phyloP scores from a whole-genome alignment of 2,797 vertebrate species.

The Pterois miles region DNA sequence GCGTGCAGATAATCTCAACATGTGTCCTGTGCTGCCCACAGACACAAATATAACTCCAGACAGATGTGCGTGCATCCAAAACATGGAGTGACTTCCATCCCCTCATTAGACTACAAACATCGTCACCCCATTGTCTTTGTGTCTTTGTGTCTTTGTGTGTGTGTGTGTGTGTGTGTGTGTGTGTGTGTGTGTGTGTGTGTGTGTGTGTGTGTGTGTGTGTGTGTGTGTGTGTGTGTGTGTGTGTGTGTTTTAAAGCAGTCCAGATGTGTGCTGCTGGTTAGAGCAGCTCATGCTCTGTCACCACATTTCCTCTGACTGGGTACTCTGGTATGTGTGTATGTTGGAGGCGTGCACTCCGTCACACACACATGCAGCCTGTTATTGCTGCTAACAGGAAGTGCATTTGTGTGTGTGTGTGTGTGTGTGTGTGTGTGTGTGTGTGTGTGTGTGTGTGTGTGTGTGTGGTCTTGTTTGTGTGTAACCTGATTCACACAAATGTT shows the following conservation, averaged over 20 bases:
- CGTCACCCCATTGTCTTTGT: not conserved
- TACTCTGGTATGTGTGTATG: conserved; percentile 56
- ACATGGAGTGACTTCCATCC: too few relatives aligned
- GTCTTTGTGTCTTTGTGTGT: too few relatives aligned
- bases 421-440: not conserved
- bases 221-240: not conserved
- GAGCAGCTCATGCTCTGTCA: conserved; percentile 14
- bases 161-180: not conserved
- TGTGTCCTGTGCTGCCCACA: too few relatives aligned
- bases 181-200: not conserved
- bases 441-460: conserved; percentile 10
- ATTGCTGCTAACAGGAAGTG: conserved; percentile 15
- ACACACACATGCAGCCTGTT: conserved; percentile 3
- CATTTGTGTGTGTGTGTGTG: not conserved
- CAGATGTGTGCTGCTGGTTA: conserved; percentile 61
- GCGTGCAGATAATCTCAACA: too few relatives aligned
- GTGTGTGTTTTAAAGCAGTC: conserved; percentile 37
- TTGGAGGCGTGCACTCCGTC: conserved; percentile 19
- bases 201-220: not conserved
- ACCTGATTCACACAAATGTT: too few relatives aligned
- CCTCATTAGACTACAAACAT: too few relatives aligned
- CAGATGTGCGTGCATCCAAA: not conserved
- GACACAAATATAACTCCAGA: not conserved
- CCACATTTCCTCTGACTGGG: conserved; percentile 66
- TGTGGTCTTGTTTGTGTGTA: not conserved